A percentile compares a stretch with the other conserved stretches of the same genome.
phyloP scores from a whole-genome alignment of 2,797 vertebrate species.

The Chrosomus eos region DNA sequence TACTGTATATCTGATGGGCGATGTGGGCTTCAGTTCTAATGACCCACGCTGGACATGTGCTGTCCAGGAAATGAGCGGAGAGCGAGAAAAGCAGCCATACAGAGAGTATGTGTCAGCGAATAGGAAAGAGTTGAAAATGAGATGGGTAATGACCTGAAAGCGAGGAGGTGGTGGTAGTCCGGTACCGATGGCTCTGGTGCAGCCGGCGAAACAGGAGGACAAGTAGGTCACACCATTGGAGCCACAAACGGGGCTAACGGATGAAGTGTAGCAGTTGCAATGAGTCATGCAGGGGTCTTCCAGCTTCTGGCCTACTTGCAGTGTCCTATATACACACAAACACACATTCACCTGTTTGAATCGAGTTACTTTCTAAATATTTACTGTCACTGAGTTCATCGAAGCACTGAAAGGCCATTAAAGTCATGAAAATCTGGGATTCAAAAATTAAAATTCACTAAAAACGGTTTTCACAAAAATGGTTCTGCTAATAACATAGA shows the following conservation, averaged over 20 bases:
- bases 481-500: neutral
- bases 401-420: neutral
- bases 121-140: constrained; percentile 11
- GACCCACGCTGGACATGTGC: constrained; percentile 27
- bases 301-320: constrained; percentile 78
- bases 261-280: constrained; percentile 94
- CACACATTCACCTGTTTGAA: constrained; percentile 50
- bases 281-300: constrained; percentile 88
- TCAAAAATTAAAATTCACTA: neutral
- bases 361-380: neutral
- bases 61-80: constrained; percentile 30
- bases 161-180: constrained; percentile 9
- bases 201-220: constrained; percentile 96
- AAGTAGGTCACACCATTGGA: constrained; percentile 93
- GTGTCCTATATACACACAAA: constrained; percentile 71
- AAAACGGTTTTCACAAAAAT: neutral
- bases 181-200: constrained; percentile 76
- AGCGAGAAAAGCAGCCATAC: constrained; percentile 3
- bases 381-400: neutral
- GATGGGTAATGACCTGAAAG: constrained; percentile 67
- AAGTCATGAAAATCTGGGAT: neutral
- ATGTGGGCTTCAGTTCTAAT: constrained; percentile 28
- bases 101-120: neutral
- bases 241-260: constrained; percentile 95
- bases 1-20: constrained; percentile 35